Evolutionary conservation across 2,797 vertebrate genomes (phyloP).

Genomic region (Pterois miles): DNA sequence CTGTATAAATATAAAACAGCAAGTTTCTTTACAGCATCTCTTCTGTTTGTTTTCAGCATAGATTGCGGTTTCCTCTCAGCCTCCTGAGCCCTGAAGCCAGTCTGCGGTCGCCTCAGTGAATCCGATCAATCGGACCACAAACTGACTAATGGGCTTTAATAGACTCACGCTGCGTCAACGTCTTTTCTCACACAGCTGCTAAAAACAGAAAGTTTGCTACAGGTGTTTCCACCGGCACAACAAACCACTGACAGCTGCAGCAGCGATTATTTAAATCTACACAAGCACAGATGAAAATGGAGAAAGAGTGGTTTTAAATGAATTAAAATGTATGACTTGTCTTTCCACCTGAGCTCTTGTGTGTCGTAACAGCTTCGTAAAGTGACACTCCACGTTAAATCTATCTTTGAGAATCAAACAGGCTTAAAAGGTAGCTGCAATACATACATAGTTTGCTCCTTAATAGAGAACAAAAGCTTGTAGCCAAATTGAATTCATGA

Average conservation of each 20-base stretch:
- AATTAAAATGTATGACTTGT: slow-evolving; percentile 34
- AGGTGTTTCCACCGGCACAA: slow-evolving; percentile 34
- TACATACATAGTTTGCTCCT: neutral
- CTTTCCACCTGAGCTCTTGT: slow-evolving; percentile 22
- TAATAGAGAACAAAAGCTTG: neutral
- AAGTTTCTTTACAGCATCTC: slow-evolving; percentile 13
- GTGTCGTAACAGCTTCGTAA: slow-evolving; percentile 21
- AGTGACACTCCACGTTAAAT: slow-evolving; percentile 25
- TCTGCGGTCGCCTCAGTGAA: slow-evolving; percentile 6
- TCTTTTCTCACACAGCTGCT: slow-evolving; percentile 27
- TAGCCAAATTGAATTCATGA: neutral
- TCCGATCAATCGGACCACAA: slow-evolving; percentile 30
- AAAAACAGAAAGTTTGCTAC: slow-evolving; percentile 46
- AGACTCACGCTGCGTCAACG: neutral
- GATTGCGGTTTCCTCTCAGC: slow-evolving; percentile 12
- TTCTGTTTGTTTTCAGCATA: neutral
- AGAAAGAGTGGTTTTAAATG: slow-evolving; percentile 33
- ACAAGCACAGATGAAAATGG: slow-evolving; percentile 40
- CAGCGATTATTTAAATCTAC: slow-evolving; percentile 69
- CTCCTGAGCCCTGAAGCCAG: neutral
- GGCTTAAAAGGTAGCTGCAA: too few relatives aligned
- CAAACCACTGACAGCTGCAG: slow-evolving; percentile 35
- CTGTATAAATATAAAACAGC: slow-evolving; percentile 22
- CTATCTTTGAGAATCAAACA: neutral
- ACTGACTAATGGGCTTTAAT: slow-evolving; percentile 8